Percentiles rank a stretch among this genome's conserved stretches.
Conservation (phyloP, 2,888 invertebrate species). For the Nysson spinosus region DNA sequence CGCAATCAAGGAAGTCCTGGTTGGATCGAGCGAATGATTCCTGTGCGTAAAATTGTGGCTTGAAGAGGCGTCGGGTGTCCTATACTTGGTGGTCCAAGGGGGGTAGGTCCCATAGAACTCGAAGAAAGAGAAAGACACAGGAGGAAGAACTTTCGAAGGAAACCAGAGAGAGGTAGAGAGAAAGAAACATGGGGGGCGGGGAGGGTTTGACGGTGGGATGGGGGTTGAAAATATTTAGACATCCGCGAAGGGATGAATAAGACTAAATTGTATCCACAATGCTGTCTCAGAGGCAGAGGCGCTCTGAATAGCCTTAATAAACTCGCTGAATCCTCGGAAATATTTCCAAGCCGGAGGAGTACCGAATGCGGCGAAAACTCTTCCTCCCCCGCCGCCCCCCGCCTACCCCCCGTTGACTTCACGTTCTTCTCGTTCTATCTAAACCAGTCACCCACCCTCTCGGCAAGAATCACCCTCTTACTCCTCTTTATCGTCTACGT, state of each 20-base stretch:
- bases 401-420: conserved; percentile 32
- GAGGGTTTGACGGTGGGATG: conserved; percentile 35
- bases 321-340: conserved; percentile 76
- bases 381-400: conserved; percentile 45
- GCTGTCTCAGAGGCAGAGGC: conserved; percentile 79
- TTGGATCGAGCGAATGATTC: conserved; percentile 20
- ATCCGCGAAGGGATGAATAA: conserved; percentile 79
- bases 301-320: conserved; percentile 81
- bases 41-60: conserved; percentile 26
- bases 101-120: conserved; percentile 36
- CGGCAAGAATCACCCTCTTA: conserved; percentile 18
- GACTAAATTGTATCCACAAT: conserved; percentile 83
- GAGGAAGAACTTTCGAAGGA: conserved; percentile 16
- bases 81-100: conserved; percentile 22
- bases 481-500: conserved; percentile 50
- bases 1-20: neutral
- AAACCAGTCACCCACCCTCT: conserved; percentile 36
- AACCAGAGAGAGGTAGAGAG: conserved; percentile 1
- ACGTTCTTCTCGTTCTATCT: conserved; percentile 58
- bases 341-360: conserved; percentile 72
- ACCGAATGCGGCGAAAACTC: conserved; percentile 65
- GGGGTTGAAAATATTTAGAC: conserved; percentile 76
- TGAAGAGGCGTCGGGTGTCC: conserved; percentile 33
- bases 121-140: conserved; percentile 15
- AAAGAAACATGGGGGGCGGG: conserved; percentile 26